These are phyloP conservation scores for Lampropteryx suffumata DNA, from an alignment of 2,888 invertebrate genomes.

Conservation along the genomic window DNA sequence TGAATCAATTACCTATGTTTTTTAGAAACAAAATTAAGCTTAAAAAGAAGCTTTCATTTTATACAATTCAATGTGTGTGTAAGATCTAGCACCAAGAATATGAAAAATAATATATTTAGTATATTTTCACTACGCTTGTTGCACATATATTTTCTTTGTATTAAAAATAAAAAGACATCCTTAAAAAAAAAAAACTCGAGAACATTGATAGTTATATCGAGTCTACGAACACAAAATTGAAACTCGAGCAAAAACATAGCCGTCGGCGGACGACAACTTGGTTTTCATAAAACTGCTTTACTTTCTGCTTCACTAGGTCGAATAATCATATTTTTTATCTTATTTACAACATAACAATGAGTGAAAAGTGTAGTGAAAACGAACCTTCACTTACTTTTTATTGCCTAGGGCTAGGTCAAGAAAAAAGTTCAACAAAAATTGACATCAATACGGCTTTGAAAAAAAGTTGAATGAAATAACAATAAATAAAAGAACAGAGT, in stretches of 20 bases:
- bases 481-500: conserved; percentile 29
- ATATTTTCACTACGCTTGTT: no score
- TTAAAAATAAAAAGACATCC: no score
- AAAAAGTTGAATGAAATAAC: conserved; percentile 21
- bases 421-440: not conserved
- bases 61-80: no score
- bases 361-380: conserved; percentile 66
- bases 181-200: conserved; percentile 10
- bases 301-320: conserved; percentile 74
- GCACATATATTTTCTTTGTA: no score
- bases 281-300: conserved; percentile 41
- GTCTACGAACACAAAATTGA: conserved; percentile 42
- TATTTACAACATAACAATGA: conserved; percentile 51
- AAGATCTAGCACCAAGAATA: no score
- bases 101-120: no score
- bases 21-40: no score
- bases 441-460: not conserved
- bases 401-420: conserved; percentile 12
- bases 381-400: conserved; percentile 55
- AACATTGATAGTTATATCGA: conserved; percentile 24
- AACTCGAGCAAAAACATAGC: conserved; percentile 55
- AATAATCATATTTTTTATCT: conserved; percentile 60
- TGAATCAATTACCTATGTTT: no score
- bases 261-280: conserved; percentile 51
- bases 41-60: no score